Conservation (phyloP, 2,797 vertebrate genomes). For the Sebastes dallii region DNA sequence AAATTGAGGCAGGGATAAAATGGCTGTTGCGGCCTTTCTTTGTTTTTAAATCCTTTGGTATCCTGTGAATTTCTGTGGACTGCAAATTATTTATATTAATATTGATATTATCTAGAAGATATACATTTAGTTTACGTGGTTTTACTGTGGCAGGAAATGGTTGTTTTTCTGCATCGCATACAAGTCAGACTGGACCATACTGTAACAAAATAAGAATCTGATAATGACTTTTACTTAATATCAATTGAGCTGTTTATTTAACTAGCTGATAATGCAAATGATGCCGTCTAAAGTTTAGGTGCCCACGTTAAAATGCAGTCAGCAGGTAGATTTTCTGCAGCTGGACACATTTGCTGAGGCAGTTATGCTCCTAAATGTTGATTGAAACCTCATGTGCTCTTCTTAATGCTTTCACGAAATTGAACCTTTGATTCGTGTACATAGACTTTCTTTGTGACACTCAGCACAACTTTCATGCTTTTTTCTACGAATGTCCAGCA, state of each 20-base stretch:
- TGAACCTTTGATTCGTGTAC: too few relatives aligned
- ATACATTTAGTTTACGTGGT: background rate
- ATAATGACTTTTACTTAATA: background rate
- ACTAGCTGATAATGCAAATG: background rate
- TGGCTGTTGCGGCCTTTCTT: background rate
- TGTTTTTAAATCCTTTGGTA: background rate
- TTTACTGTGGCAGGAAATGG: background rate
- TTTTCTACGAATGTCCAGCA: too few relatives aligned
- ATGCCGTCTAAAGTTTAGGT: background rate
- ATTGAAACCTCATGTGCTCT: background rate
- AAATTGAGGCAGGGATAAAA: background rate
- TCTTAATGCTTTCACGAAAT: background rate
- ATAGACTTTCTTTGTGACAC: too few relatives aligned
- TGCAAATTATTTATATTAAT: background rate
- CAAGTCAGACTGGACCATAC: background rate
- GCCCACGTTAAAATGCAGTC: background rate
- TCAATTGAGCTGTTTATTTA: background rate
- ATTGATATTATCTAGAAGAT: background rate
- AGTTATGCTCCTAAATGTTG: background rate
- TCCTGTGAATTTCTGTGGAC: background rate
- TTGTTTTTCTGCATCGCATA: background rate
- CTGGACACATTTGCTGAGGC: background rate
- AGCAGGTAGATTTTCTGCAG: background rate
- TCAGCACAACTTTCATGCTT: too few relatives aligned
- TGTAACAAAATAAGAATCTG: background rate